phyloP scores from a whole-genome alignment of 2,797 vertebrate species.

The Limnodromus scolopaceus region DNA sequence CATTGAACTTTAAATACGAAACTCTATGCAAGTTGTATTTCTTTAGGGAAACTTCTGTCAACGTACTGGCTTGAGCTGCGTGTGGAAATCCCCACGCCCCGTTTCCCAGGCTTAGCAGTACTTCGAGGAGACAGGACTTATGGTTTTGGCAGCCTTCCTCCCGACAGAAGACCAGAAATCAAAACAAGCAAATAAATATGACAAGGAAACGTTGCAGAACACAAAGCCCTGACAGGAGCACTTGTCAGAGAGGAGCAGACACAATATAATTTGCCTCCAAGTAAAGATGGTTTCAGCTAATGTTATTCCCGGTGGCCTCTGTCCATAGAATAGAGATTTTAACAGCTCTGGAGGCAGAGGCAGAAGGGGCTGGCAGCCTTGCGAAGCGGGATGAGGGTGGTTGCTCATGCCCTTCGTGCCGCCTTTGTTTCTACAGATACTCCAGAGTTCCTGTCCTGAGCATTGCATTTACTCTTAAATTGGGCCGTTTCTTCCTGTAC shows the following conservation, averaged over 20 bases:
- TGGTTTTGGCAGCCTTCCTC: slow-evolving; percentile 54
- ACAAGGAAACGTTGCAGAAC: slow-evolving; percentile 61
- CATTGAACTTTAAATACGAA: background rate
- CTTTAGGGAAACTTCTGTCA: background rate
- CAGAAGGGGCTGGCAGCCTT: background rate
- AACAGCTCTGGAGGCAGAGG: background rate
- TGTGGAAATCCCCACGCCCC: background rate
- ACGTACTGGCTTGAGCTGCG: background rate
- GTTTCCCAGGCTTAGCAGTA: background rate
- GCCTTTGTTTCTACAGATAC: background rate
- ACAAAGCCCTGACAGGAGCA: slow-evolving; percentile 53
- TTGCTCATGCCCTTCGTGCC: background rate
- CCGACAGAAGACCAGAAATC: slow-evolving; percentile 55
- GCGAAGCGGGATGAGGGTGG: background rate
- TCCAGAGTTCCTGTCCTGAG: background rate
- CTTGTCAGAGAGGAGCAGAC: slow-evolving; percentile 8
- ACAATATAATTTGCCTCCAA: background rate
- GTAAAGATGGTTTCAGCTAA: background rate
- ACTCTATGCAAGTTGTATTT: background rate
- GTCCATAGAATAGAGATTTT: background rate
- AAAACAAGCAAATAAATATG: slow-evolving; percentile 66
- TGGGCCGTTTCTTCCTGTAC: background rate
- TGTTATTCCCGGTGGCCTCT: background rate
- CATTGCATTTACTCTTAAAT: background rate
- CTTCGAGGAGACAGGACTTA: slow-evolving; percentile 41